phyloP scores from a whole-genome alignment of 1,140 invertebrate species.

The Vollenhovia emeryi region DNA sequence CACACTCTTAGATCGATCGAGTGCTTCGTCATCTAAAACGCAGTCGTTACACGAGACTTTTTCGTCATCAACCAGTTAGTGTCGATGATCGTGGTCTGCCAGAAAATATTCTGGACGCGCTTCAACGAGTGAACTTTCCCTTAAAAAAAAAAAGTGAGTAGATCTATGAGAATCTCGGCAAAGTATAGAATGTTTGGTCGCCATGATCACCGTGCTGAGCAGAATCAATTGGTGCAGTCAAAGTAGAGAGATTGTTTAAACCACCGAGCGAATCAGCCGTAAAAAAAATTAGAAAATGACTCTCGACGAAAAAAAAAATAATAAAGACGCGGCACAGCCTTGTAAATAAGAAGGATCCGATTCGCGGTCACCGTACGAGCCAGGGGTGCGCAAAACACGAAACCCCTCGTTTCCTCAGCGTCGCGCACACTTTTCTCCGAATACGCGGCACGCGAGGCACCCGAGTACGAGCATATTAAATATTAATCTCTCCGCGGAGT shows the following conservation, averaged over 20 bases:
- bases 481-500: conserved; percentile 5
- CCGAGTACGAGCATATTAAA: not conserved
- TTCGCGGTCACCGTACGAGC: not conserved
- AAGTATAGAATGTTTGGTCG: not conserved
- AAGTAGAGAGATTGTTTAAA: not conserved
- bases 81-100: conserved; percentile 8
- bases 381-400: conserved; percentile 10
- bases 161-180: not conserved
- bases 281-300: not conserved
- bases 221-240: not conserved
- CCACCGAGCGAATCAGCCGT: not conserved
- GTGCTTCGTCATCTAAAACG: conserved; percentile 38
- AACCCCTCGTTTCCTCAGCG: not conserved
- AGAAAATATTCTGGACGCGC: not conserved
- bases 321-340: conserved; percentile 6
- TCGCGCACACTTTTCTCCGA: not conserved
- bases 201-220: not conserved
- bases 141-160: not conserved
- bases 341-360: conserved; percentile 38
- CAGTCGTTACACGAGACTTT: conserved; percentile 30
- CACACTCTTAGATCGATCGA: conserved; percentile 40
- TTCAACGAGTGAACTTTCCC: not conserved
- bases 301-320: not conserved
- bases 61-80: not conserved
- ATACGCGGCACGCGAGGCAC: not conserved